Base-by-base conservation (phyloP, 2,888 invertebrate species). In the Zhengitettix transpicula region DNA sequence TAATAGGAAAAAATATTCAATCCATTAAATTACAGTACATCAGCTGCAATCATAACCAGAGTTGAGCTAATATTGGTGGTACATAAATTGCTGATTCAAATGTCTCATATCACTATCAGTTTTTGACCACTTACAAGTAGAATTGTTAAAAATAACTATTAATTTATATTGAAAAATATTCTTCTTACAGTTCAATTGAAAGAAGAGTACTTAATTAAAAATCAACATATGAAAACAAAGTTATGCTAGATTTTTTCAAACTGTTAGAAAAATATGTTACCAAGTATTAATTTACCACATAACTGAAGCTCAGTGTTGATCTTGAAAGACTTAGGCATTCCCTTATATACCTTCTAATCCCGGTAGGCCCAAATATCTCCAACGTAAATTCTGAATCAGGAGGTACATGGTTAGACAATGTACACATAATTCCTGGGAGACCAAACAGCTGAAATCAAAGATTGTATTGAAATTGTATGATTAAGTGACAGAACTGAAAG, bases 291-390 rank as follows among this genome's bases (percentile, higher is more conserved):
- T 58, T 58, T 61, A 66, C 71, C 56, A 67, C 61, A 65, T 69
- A 73, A 9, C 66, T 64, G 63, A 68, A 73, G 15, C 67, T 65
- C 17, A 74, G 65, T 17, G 67, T 65, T 56, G 72, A 70, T 12
- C 70, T 64, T 12, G 74, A 73, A 8, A 72, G 61, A 42, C 64
- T 66, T 17, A 75, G 66, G 14, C 65, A 65, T 40, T 69, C 68
- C 51, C 71, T 64, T 1, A 75, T 44, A 61, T 67, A 74, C 60
- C 68, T 69, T 17, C 71, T 65, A 15, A 75, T 62, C 10, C 75
- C 75, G 42, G 67, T 60, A 11, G 75, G 75, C n/a, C 75, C 75
- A 66, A 71, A 75, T 8, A 75, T 66, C 57, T 73, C 71, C 14
- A 74, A 61, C 9, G 63, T 47, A 58, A 65, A 60, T 10, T 67